phyloP scores from a whole-genome alignment of 2,797 vertebrate species.

The Rhynchotus rufescens region DNA sequence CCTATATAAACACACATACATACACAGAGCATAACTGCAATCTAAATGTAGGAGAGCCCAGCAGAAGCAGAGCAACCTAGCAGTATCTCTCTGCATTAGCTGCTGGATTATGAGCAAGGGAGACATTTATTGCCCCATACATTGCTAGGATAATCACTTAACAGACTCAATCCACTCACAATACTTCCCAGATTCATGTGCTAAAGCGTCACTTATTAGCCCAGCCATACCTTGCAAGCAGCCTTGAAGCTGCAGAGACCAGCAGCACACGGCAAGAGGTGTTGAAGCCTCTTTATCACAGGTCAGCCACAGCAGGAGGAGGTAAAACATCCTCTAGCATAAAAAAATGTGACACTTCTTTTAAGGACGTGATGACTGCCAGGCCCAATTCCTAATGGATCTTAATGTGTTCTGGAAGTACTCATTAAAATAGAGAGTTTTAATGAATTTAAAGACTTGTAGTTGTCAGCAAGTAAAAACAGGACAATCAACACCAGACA shows the following conservation, averaged over 20 bases:
- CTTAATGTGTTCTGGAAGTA: no score
- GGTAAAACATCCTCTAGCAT: background rate
- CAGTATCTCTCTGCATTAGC: slow-evolving; percentile 28
- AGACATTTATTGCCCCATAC: slow-evolving; percentile 64
- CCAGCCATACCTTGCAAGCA: background rate
- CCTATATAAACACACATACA: background rate
- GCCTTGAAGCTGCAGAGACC: background rate
- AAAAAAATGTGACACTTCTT: background rate
- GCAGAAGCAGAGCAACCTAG: background rate
- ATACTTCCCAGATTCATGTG: slow-evolving; percentile 13
- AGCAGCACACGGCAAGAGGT: background rate
- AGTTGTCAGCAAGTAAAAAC: background rate
- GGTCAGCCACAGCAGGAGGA: background rate
- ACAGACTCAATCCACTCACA: slow-evolving; percentile 34
- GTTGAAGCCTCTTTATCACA: background rate
- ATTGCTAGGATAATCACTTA: slow-evolving; percentile 47
- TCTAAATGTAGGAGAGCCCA: background rate
- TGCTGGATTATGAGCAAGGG: slow-evolving; percentile 53
- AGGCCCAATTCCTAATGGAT: background rate
- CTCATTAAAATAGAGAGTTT: no score
- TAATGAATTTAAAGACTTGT: no score
- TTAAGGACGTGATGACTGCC: background rate
- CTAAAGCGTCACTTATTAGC: slow-evolving; percentile 27
- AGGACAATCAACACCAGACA: background rate
- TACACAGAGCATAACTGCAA: slow-evolving; percentile 31